Evolutionary conservation across 2,797 vertebrate genomes (phyloP).

Genomic region (Coilia nasus): DNA sequence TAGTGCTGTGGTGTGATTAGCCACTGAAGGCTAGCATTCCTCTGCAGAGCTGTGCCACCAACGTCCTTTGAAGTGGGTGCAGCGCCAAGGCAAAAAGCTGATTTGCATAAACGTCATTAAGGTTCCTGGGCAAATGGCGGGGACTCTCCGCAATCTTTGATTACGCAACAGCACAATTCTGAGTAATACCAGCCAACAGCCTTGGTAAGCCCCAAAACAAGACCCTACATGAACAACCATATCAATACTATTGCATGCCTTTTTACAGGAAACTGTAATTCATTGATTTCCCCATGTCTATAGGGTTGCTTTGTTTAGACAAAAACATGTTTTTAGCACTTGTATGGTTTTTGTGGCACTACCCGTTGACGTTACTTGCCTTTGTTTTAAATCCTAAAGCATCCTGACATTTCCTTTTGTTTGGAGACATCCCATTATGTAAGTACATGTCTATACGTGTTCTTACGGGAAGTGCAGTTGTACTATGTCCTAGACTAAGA

Average conservation of each 20-base stretch:
- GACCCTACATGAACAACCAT: not conserved
- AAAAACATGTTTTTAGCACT: too few species aligned
- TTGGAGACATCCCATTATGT: not conserved
- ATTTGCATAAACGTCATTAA: slow-evolving; percentile 42
- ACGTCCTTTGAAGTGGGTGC: slow-evolving; percentile 35
- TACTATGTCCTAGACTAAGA: not conserved
- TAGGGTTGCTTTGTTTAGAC: too few species aligned
- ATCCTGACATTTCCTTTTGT: not conserved
- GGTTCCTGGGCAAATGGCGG: slow-evolving; percentile 27
- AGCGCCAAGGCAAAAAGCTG: slow-evolving; percentile 21
- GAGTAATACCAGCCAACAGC: not conserved
- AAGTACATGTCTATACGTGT: not conserved
- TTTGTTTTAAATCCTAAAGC: not conserved
- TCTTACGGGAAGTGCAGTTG: not conserved
- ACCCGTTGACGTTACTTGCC: not conserved
- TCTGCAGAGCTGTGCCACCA: slow-evolving; percentile 32
- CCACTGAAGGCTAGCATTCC: not conserved
- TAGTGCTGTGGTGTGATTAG: not conserved
- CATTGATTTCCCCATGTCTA: not conserved
- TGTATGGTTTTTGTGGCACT: too few species aligned
- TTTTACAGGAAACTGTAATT: not conserved
- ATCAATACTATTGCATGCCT: not conserved
- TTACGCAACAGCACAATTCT: slow-evolving; percentile 26
- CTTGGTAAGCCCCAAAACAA: not conserved
- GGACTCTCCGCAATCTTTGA: slow-evolving; percentile 45